A percentile compares a stretch with the other conserved stretches of the same genome.
Conservation (phyloP, 1,140 invertebrate species). For the Battus philenor region DNA sequence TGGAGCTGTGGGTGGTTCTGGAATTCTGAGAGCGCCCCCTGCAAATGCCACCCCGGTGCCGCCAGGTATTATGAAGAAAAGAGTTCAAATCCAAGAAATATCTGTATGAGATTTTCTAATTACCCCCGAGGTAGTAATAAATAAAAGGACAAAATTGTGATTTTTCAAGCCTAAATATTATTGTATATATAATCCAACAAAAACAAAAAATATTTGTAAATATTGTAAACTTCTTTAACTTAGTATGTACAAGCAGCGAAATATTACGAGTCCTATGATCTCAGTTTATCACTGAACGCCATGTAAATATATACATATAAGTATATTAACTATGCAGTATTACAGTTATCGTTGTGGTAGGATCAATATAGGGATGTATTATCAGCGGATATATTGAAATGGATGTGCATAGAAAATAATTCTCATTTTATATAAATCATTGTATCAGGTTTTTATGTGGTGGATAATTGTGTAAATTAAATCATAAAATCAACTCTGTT, state of each 20-base stretch:
- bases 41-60: slow-evolving; percentile 82
- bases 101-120: slow-evolving; percentile 82
- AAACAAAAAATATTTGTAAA: slow-evolving; percentile 37
- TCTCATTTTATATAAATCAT: background rate
- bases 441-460: no score
- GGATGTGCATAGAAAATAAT: background rate
- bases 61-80: slow-evolving; percentile 86
- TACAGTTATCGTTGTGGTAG: slow-evolving; percentile 26
- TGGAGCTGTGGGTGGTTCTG: slow-evolving; percentile 58
- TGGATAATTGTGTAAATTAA: no score
- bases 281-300: background rate
- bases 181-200: slow-evolving; percentile 33
- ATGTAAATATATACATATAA: slow-evolving; percentile 25
- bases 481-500: no score
- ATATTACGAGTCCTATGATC: background rate
- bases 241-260: slow-evolving; percentile 21
- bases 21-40: slow-evolving; percentile 75
- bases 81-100: slow-evolving; percentile 92
- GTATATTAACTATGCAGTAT: slow-evolving; percentile 28
- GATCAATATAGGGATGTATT: slow-evolving; percentile 25
- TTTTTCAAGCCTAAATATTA: slow-evolving; percentile 23
- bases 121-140: slow-evolving; percentile 59
- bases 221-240: slow-evolving; percentile 31
- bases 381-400: slow-evolving; percentile 15
- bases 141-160: slow-evolving; percentile 67